Percentiles rank a stretch among this genome's conserved stretches.
Conservation (phyloP, 53 echinoderm and acorn worm species). For the Glandiceps talaboti region DNA sequence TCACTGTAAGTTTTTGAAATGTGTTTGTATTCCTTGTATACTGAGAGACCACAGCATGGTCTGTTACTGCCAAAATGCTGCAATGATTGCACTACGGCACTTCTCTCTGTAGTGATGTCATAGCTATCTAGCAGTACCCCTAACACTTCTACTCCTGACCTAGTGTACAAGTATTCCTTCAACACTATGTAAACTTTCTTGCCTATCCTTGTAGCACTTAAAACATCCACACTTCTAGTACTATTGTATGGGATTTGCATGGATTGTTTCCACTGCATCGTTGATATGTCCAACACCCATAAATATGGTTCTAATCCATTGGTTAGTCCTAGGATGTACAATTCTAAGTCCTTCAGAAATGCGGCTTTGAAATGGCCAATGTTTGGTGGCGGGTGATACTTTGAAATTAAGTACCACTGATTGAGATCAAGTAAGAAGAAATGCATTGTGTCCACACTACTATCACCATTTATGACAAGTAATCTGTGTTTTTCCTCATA, state of each 20-base stretch:
- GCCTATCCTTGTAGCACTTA: neutral
- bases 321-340: neutral
- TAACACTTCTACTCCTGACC: neutral
- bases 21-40: neutral
- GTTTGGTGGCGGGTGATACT: neutral
- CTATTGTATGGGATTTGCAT: neutral
- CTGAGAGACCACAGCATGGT: neutral
- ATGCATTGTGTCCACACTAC: neutral
- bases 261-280: neutral
- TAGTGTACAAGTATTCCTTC: neutral
- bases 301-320: neutral
- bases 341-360: neutral
- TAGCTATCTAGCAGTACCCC: neutral
- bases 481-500: neutral
- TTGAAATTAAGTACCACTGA: neutral
- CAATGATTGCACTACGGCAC: neutral
- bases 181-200: too few relatives aligned
- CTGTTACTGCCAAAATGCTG: neutral
- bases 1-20: neutral
- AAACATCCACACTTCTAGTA: neutral
- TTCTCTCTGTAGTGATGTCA: neutral
- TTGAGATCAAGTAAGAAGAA: neutral
- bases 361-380: neutral
- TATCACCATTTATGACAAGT: neutral
- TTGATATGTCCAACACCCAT: neutral